Conservation (phyloP, 2,113 vertebrate species). For the Paratilapia polleni region DNA sequence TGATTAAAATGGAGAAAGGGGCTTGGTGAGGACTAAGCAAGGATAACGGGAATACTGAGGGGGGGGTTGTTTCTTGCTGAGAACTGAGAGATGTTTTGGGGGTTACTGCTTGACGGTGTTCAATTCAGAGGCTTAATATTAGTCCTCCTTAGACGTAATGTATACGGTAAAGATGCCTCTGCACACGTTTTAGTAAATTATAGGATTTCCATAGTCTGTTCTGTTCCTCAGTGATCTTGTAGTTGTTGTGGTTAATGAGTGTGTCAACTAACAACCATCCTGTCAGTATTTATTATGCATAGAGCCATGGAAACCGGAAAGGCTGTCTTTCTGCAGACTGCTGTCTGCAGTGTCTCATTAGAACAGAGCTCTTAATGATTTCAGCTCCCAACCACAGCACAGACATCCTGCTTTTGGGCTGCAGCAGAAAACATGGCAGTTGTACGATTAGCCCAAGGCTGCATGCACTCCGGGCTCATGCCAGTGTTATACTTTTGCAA, state of each 20-base stretch:
- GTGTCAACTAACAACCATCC: background rate
- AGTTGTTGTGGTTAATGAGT: background rate
- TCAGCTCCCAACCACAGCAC: background rate
- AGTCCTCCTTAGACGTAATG: rapidly evolving
- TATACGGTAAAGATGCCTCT: background rate
- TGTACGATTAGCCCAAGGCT: background rate
- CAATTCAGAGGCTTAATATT: background rate
- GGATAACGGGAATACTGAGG: background rate
- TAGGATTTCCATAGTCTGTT: background rate
- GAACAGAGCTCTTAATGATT: background rate
- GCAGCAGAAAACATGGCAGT: background rate
- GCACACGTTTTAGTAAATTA: background rate
- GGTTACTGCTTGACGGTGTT: background rate
- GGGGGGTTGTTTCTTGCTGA: background rate
- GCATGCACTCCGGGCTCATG: background rate
- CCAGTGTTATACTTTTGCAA: background rate
- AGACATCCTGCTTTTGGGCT: background rate
- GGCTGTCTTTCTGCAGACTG: background rate
- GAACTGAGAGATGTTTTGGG: background rate
- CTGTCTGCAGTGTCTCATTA: background rate
- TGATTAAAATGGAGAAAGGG: background rate
- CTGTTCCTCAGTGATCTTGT: background rate
- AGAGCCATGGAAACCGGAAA: background rate
- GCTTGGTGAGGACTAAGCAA: background rate
- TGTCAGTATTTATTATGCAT: background rate